Base-by-base conservation (phyloP, 1,140 invertebrate genomes). In the Oryzaephilus surinamensis region DNA sequence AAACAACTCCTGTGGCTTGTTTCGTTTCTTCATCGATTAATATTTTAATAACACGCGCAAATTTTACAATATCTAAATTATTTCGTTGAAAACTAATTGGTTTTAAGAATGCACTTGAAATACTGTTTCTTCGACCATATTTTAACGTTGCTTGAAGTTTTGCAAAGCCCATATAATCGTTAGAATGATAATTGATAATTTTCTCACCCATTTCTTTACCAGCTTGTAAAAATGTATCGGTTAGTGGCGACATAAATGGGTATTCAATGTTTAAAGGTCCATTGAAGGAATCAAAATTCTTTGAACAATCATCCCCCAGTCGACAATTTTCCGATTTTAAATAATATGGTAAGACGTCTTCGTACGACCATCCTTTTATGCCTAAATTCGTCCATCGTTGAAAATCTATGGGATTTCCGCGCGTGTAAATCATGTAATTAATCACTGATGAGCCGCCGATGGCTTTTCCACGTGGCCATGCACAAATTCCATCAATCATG, bases 401-500 rank as follows among this genome's bases (percentile, higher is more conserved):
- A 54, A 91, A 96, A 62, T 94, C 89, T 3, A 60, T 65, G 20
- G 69, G 74, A 63, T 94, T 89, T 0, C 90, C 90, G 17, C 90
- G 65, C 0, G 91, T 73, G 48, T 92, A 94, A 21, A 90, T 69
- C 87, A 94, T 92, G 2, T 82, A 86, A 55, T 94, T 94, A 8
- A 93, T 61, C 3, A 78, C 76, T 46, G 83, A 87, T 1, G 76
- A 80, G 2, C 92, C 91, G 6, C 91, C 91, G 3, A 89, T 55
- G 20, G 82, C 79, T 60, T 81, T 83, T 6, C 76, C 83, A 18
- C 81, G 63, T 0, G 84, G 79, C 80, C 81, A 84, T 38, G 72
- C 74, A 41, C 81, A 82, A 16, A 65, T 60, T 12, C 64, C 55
- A 12, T 69, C 65, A 31, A 26, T 13, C 75, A 80, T 79, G 17